These are phyloP conservation scores for Chalcis sispes DNA, from an alignment of 2,888 invertebrate genomes.

Conservation along the genomic window DNA sequence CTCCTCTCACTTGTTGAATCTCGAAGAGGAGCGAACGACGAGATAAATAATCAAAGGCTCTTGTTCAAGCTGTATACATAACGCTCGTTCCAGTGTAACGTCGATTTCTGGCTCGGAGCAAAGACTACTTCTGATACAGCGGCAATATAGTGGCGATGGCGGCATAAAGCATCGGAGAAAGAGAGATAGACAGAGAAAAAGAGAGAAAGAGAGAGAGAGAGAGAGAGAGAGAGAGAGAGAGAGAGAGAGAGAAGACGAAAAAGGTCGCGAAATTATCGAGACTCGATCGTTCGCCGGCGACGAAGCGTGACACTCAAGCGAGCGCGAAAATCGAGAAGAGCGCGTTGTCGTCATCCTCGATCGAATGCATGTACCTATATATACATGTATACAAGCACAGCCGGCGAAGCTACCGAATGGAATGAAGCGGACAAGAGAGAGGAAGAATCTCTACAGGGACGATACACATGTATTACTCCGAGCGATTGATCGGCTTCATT, in stretches of 20 bases:
- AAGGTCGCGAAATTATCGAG: background rate
- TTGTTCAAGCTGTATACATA: background rate
- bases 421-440: background rate
- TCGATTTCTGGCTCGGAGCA: background rate
- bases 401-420: background rate
- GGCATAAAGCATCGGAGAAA: no score
- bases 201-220: background rate
- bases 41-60: background rate
- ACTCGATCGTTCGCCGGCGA: background rate
- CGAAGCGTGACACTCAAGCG: background rate
- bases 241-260: background rate
- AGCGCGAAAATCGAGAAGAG: background rate
- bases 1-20: no score
- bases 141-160: background rate
- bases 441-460: background rate
- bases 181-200: no score
- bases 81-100: background rate
- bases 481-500: slow-evolving; percentile 64
- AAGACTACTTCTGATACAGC: background rate
- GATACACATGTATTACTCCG: no score
- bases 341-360: background rate
- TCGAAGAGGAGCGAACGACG: no score
- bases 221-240: background rate
- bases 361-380: background rate
- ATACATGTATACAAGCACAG: no score